Evolutionary conservation across 2,888 invertebrate species (phyloP), one percentile per base, ranked within the genome.

Genomic region (Eutolmus rufibarbis): DNA sequence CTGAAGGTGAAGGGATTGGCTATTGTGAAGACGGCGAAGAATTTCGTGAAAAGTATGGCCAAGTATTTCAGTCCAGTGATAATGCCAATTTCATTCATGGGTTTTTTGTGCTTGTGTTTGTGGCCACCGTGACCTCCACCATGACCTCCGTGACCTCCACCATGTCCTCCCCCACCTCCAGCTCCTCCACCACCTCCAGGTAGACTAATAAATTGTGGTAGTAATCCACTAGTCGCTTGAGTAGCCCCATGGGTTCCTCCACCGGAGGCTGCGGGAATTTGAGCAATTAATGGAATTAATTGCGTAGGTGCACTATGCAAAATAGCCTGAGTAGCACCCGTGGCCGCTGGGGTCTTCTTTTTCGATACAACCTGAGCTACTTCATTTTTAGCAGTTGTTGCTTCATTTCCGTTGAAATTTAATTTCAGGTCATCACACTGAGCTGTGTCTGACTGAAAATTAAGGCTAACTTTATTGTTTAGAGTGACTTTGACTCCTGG

Each of bases 1-100:
- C 94, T 93, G 88, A 95, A 93, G 90, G 94, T 93, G 8, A 95
- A 91, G 0, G 95, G 95, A 91, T 94, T 95, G 0, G 95, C 90
- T 1, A 94, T 92, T 0, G 94, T 93, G 88, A 95, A 90, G 91
- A 94, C 94, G 37, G 94, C 86, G 16, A 89, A 87, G 19, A 87
- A 77, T 82, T 88, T 89, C 5, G 87, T 16, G 51, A 89, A 86
- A 12, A 87, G n/a, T 12, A 74, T 8, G 9, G 46, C 88, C 12
- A 86, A 4, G 7, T 79, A 78, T 51, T 89, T 87, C 3, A 87
- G 8, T 2, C 84, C 81, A 28, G 31, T 66, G 1, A 46, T 46
- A 1, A 86, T 7, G 7, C 66, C 57, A 16, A 43, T 19, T 23
- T 79, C 16, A 5, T 77, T 56, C n/a, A 34, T 3, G 0, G 77